Evolutionary conservation across 1,140 invertebrate species (phyloP).

Genomic region (Whitmania pigra): DNA sequence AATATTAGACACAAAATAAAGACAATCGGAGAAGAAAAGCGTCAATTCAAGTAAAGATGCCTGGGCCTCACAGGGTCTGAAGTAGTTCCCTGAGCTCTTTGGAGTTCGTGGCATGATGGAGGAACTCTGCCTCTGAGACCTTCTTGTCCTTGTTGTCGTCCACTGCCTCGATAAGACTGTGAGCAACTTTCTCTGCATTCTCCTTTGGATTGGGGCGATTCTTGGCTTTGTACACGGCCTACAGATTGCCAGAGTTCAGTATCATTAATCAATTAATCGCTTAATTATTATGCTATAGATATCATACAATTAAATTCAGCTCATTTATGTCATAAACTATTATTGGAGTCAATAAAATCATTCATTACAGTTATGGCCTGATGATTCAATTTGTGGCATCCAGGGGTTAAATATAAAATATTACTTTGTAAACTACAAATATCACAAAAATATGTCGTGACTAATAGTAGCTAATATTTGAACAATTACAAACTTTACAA

Average conservation of each 20-base stretch:
- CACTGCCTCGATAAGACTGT: slow-evolving; percentile 52
- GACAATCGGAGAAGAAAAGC: too few relatives aligned
- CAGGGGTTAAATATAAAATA: too few relatives aligned
- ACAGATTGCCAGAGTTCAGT: neutral
- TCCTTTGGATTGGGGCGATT: neutral
- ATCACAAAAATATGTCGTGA: too few relatives aligned
- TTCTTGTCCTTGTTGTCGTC: slow-evolving; percentile 85
- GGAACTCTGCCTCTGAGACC: slow-evolving; percentile 88
- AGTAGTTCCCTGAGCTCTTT: too few relatives aligned
- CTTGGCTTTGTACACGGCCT: slow-evolving; percentile 15
- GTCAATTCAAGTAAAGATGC: too few relatives aligned
- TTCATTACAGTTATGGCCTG: neutral
- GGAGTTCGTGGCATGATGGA: slow-evolving; percentile 35
- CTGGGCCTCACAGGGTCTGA: too few relatives aligned
- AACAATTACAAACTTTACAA: neutral
- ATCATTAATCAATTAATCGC: neutral
- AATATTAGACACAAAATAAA: too few relatives aligned
- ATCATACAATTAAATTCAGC: neutral
- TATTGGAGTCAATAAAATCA: neutral
- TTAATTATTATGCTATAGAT: neutral
- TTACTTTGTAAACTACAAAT: too few relatives aligned
- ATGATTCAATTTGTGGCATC: too few relatives aligned
- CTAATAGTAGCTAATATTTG: neutral
- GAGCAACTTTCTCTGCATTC: slow-evolving; percentile 2
- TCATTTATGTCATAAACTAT: neutral